Evolutionary conservation across 2,113 vertebrate genomes (phyloP).

Genomic region (Alouatta palliata): DNA sequence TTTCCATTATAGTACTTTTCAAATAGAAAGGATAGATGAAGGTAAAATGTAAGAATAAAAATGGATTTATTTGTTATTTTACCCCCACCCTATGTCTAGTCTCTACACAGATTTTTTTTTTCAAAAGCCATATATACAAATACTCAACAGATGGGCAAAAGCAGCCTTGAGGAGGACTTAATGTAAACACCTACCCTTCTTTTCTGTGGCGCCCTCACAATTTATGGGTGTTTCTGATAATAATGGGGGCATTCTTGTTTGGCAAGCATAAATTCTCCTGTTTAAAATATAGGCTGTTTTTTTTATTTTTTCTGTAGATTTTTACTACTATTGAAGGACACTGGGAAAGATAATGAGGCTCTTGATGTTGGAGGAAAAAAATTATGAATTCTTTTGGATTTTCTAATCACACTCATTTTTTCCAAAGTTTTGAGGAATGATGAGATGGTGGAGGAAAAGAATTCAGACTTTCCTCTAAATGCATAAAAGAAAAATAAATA

Average conservation of each 20-base stretch:
- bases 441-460: background rate
- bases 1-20: background rate
- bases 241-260: background rate
- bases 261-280: background rate
- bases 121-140: background rate
- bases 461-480: background rate
- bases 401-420: background rate
- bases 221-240: background rate
- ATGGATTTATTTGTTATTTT: background rate
- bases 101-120: background rate
- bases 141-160: background rate
- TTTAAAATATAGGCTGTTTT: background rate
- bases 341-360: background rate
- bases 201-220: background rate
- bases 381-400: background rate
- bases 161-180: background rate
- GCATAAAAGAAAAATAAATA: background rate
- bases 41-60: background rate
- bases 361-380: background rate
- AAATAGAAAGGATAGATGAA: background rate
- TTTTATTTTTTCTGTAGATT: background rate
- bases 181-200: background rate
- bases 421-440: background rate
- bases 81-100: background rate
- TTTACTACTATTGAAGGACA: background rate